Percentiles rank a stretch among this genome's conserved stretches.
Conservation (phyloP, 2,888 invertebrate genomes). For the Acleris laterana region DNA sequence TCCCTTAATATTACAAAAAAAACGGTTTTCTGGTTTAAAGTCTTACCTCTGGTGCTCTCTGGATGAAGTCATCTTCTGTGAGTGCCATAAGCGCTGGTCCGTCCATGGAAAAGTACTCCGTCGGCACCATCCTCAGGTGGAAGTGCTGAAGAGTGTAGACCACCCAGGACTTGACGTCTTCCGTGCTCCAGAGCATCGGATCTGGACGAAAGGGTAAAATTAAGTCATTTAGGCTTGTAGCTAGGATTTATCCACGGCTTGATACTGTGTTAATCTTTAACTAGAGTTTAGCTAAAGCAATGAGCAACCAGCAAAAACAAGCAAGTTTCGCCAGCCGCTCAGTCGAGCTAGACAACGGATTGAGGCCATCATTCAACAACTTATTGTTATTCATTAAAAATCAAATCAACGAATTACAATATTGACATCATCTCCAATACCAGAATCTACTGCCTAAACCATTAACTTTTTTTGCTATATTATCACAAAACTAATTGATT, state of each 20-base stretch:
- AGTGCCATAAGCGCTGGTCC: constrained; percentile 90
- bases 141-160: constrained; percentile 94
- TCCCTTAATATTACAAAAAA: too few species aligned
- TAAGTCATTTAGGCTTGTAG: not conserved
- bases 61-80: constrained; percentile 93
- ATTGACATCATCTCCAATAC: constrained; percentile 18
- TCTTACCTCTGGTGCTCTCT: constrained; percentile 91
- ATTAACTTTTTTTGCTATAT: constrained; percentile 5
- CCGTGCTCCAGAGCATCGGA: constrained; percentile 93
- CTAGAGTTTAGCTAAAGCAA: too few species aligned
- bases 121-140: constrained; percentile 88
- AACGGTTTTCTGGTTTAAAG: not conserved
- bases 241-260: too few species aligned
- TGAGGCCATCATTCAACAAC: too few species aligned
- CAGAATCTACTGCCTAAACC: constrained; percentile 4
- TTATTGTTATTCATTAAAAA: constrained; percentile 1
- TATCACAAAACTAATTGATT: constrained; percentile 26
- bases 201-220: constrained; percentile 82
- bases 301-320: too few species aligned
- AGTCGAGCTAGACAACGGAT: too few species aligned
- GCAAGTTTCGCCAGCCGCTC: too few species aligned
- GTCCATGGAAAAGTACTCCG: constrained; percentile 91
- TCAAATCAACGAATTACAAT: constrained; percentile 1
- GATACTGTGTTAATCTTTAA: too few species aligned
- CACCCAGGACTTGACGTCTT: constrained; percentile 95